These are phyloP conservation scores for Hymenochirus boettgeri DNA, from an alignment of 2,113 vertebrate genomes.

Conservation along the genomic window DNA sequence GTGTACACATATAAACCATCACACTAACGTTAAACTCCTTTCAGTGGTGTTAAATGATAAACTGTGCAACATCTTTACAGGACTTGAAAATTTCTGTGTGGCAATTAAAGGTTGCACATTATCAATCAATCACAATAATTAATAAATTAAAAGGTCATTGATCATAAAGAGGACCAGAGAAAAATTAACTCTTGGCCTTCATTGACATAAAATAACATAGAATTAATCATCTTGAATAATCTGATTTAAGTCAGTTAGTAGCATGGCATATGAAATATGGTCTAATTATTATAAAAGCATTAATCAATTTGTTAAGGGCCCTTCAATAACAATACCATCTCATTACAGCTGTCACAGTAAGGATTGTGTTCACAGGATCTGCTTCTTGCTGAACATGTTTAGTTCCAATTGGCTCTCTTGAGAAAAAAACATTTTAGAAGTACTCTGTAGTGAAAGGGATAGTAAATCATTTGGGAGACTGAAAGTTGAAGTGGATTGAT, in stretches of 20 bases:
- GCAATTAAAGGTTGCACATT: background rate
- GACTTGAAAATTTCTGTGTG: background rate
- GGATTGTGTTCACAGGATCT: slow-evolving; percentile 45
- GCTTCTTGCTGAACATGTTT: slow-evolving; percentile 47
- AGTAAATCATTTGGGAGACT: slow-evolving; percentile 64
- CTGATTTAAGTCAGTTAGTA: slow-evolving; percentile 48
- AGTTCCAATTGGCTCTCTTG: slow-evolving; percentile 57
- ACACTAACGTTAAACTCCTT: too few relatives aligned
- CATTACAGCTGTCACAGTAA: slow-evolving; percentile 48
- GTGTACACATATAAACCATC: too few relatives aligned
- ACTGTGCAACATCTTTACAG: background rate
- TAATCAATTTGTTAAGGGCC: slow-evolving; percentile 59
- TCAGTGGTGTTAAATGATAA: too few relatives aligned
- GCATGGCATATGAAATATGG: slow-evolving; percentile 55
- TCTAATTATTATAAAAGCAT: slow-evolving; percentile 67
- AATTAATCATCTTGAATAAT: slow-evolving; percentile 42
- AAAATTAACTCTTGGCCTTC: slow-evolving; percentile 36
- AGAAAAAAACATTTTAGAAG: slow-evolving; percentile 62
- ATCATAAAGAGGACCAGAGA: slow-evolving; percentile 41
- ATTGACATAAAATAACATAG: slow-evolving; percentile 32
- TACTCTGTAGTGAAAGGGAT: slow-evolving; percentile 57
- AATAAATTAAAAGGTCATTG: slow-evolving; percentile 30
- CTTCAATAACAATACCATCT: slow-evolving; percentile 46
- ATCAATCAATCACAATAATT: slow-evolving; percentile 19
- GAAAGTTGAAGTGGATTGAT: slow-evolving; percentile 71